Evolutionary conservation across 2,797 vertebrate genomes (phyloP).

Genomic region (Aeoliscus strigatus): DNA sequence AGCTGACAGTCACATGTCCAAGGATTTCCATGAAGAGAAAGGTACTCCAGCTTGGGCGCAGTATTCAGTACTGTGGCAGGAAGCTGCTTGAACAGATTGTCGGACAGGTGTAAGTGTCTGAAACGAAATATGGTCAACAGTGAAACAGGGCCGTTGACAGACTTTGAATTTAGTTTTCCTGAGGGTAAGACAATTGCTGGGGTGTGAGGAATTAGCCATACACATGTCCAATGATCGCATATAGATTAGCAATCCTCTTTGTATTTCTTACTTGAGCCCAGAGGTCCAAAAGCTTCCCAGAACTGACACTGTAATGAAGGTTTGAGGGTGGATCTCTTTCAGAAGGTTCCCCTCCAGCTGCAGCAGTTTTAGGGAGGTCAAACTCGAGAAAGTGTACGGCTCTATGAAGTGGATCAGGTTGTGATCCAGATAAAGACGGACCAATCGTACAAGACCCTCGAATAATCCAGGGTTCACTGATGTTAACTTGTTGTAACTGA

Average conservation of each 20-base stretch:
- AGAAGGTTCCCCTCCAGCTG: conserved; percentile 79
- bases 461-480: conserved; percentile 63
- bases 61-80: conserved; percentile 58
- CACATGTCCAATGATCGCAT: no score
- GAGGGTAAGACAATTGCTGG: no score
- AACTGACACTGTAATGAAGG: conserved; percentile 76
- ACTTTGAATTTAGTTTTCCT: no score
- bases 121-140: conserved; percentile 9
- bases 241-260: not conserved
- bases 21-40: conserved; percentile 76
- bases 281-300: conserved; percentile 78
- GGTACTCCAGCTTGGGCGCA: conserved; percentile 67
- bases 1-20: conserved; percentile 80
- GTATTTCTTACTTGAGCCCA: conserved; percentile 64
- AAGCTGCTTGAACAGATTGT: conserved; percentile 73
- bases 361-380: conserved; percentile 75
- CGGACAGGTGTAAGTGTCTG: conserved; percentile 76
- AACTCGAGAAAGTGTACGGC: conserved; percentile 75
- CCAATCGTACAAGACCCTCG: conserved; percentile 67
- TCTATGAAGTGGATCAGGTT: conserved; percentile 77
- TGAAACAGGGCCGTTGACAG: no score
- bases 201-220: not conserved
- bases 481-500: conserved; percentile 82
- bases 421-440: conserved; percentile 79
- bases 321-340: conserved; percentile 76